A percentile compares a stretch with the other conserved stretches of the same genome.
phyloP scores from a whole-genome alignment of 2,113 vertebrate species.

The Grammomys dolichurus region DNA sequence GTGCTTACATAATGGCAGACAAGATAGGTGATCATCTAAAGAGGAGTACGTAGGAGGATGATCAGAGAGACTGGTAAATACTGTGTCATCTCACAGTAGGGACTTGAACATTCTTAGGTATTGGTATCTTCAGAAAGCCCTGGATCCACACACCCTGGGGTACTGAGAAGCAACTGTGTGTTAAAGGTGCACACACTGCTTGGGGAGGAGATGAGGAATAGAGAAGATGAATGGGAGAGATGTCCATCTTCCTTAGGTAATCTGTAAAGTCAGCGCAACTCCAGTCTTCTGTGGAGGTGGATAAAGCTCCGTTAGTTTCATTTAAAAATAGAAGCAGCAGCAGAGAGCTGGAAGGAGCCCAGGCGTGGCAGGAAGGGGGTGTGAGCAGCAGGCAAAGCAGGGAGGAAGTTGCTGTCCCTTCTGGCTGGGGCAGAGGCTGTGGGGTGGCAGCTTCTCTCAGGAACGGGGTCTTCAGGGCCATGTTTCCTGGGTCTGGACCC shows the following conservation, averaged over 20 bases:
- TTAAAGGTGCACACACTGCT: neutral
- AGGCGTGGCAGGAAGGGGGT: neutral
- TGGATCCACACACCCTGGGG: neutral
- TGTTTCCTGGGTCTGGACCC: neutral
- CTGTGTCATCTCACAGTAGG: neutral
- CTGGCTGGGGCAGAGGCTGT: neutral
- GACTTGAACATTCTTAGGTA: too few species aligned
- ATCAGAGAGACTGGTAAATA: neutral
- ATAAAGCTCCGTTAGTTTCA: neutral
- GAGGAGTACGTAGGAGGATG: neutral
- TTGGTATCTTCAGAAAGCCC: neutral
- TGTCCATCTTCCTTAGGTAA: neutral
- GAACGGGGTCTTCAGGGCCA: neutral
- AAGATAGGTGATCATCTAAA: neutral
- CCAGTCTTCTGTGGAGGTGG: slow-evolving; percentile 13
- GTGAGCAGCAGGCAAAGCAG: neutral
- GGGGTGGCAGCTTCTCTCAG: neutral
- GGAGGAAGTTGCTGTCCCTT: neutral
- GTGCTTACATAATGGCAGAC: neutral
- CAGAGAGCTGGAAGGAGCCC: neutral
- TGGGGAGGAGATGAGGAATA: neutral
- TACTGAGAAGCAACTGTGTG: neutral
- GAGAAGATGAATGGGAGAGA: neutral
- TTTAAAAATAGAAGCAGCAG: neutral
- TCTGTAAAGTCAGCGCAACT: neutral